Evolutionary conservation across 2,113 vertebrate genomes (phyloP).

Genomic region (Bos taurus): ARS-UCD2.0 NC_037335.1:58074501-58075000

Average conservation of each 20-base stretch:
- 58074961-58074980: not conserved
- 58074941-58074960: not conserved
- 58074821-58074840: not conserved
- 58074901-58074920: not conserved
- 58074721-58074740: not conserved
- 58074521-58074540: not conserved
- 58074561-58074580: fast-evolving
- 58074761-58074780: not conserved
- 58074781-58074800: not conserved
- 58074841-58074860: not conserved
- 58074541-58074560: not conserved
- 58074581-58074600: not conserved
- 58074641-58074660: not conserved
- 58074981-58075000: not conserved
- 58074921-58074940: not conserved
- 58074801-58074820: not conserved
- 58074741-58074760: not conserved
- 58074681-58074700: not conserved
- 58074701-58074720: not conserved
- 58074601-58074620: not conserved
- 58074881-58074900: not conserved
- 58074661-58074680: not conserved
- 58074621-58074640: not conserved
- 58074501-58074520: not conserved
- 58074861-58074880: not conserved